Evolutionary conservation across 2,113 vertebrate species (phyloP), one percentile per base, ranked within the genome.

Genomic region (Conger conger): DNA sequence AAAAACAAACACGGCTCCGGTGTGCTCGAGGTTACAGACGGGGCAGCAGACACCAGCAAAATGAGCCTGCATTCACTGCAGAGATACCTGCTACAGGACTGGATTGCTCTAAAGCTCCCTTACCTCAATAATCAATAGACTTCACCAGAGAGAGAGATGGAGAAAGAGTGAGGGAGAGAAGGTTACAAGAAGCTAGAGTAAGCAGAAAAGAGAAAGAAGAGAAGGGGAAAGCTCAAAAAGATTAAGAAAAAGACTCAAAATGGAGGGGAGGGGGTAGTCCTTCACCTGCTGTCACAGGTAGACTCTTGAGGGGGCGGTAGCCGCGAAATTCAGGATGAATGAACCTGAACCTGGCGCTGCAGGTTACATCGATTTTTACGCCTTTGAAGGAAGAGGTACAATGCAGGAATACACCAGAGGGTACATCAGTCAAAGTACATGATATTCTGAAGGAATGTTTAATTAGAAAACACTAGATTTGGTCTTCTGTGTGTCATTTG

Each of bases 101-200:
- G 35, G 53, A 76, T 36, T 63, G 17, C 1, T 27, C 54, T 76
- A 85, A 81, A 81, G 37, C 40, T 57, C 23, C 23, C 35, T 27
- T 15, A 37, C 80, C 53, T 82, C 57, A 53, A 73, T 79, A 82
- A 82, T 85, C 84, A 33, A 87, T 84, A 17, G 45, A 73, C 79
- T 81, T 82, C 63, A 37, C 60, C 80, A 76, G 45, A 50, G 45
- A 50, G 4, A 13, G 40, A 42, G 40, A 42, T 6, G 40, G 45
- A 8, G 45, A 50, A 13, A 13, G 57, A 63, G 57, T 5, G 57
- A 4, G 3, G 20, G 57, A 63, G 57, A 23, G 57, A 63, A 63
- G 57, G 57, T 63, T 23, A 63, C 57, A 38, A 38, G 45, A 85
- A 85, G 45, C 45, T 38, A 37, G 84, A 82, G 60, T 76, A 85